Base-by-base conservation (phyloP, 2,113 vertebrate species). In the Pardalotus punctatus region DNA sequence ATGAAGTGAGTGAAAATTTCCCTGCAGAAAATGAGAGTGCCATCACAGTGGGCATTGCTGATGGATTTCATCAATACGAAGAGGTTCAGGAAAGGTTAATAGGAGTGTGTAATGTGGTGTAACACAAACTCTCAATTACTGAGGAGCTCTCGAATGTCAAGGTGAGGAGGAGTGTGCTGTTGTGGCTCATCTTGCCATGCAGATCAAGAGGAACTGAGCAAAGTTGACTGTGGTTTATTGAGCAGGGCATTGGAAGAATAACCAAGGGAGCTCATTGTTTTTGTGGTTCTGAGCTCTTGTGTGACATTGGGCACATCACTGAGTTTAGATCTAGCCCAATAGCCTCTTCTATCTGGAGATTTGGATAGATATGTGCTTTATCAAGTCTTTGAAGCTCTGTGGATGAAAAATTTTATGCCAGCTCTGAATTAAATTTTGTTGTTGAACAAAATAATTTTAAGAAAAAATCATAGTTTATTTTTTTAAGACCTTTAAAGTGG, bases 81-180 rank as follows among this genome's bases (percentile, higher is more conserved):
- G 62, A 90, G 71, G 87, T 72, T 79, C 89, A 93, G 73, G 42
- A 91, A 94, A 97, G 93, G 96, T 96, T 96, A 95, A 96, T 96
- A 83, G 87, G 87, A 93, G 84, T 91, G 95, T 95, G 93, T 91
- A 97, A 96, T 95, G 96, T 96, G 90, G 81, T 96, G 84, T 95
- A 95, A 97, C 93, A 88, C 73, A 94, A 96, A 96, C 87, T 85
- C 36, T 73, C 74, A 94, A 82, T 95, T 95, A 94, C 70, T 11
- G 16, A 80, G 80, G 77, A 89, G 81, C 43, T 87, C 50, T 91
- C 54, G 69, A 53, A 69, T 72, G 86, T 91, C 91, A 96, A 95
- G 94, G 93, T 96, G 84, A 94, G 66, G 45, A 93, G 66, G 81
- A 82, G 33, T 31, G 45, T 25, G 54, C 58, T 23, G 1, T 60